Evolutionary conservation across 64 coral and sea anemone species (phyloP), one percentile per base, ranked within the genome.

Genomic region (Dendrophyllia cribrosa): DNA sequence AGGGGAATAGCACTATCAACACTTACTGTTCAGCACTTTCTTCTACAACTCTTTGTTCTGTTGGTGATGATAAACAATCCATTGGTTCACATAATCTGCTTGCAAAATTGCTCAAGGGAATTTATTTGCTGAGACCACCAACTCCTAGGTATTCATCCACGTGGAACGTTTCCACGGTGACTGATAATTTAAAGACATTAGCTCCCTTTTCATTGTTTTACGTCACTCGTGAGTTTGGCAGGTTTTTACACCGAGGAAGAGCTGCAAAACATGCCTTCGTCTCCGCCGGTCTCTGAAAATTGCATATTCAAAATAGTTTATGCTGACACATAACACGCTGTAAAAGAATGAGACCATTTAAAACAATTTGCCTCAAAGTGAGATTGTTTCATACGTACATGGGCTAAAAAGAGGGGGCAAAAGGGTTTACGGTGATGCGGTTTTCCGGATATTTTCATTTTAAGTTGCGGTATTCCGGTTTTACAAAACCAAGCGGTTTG

Each of bases 331-430:
- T 6, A 4, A 56, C 53, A 56, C 53, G 5, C 53, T 56, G 53
- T 56, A 56, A 56, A 56, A 22, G 17, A n/a, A 66, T 17, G 64
- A 66, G n/a, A 66, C 16, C 16, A 66, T 20, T 66, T 66, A 66
- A 66, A 66, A 66, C 64, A 66, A 66, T 66, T 66, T 66, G 21
- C 64, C 64, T 66, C 64, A 66, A 66, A 66, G 64, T 66, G 64
- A 66, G 64, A 66, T n/a, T 66, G 64, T 66, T 66, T n/a, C 0
- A n/a, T 66, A 66, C 20, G 64, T 66, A 66, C 21, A 66, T 66
- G 64, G 64, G 64, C 64, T 66, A 19, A 66, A 56, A 66, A 66
- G 64, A 66, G 14, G 64, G 16, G 64, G 64, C 64, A 66, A 66
- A 66, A 66, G 16, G 64, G 64, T 66, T 66, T 66, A 66, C 16